These are phyloP conservation scores for Tenodera sinensis DNA, from an alignment of 2,888 invertebrate genomes.

Conservation along the genomic window DNA sequence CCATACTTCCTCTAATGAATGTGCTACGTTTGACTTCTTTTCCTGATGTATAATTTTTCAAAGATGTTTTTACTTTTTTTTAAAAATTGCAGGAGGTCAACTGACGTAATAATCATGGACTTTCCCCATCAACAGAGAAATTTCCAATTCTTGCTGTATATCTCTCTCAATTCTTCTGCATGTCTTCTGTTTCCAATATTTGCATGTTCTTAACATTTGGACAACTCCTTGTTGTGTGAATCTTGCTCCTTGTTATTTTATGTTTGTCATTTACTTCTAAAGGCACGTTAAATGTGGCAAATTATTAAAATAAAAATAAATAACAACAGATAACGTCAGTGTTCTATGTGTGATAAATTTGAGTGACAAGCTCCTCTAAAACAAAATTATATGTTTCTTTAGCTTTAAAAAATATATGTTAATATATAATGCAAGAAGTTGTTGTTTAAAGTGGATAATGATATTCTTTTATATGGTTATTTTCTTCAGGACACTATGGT, in stretches of 20 bases:
- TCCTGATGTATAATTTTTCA: background rate
- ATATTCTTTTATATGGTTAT: background rate
- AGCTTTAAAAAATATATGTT: background rate
- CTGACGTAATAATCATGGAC: background rate
- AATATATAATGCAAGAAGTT: background rate
- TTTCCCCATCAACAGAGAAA: background rate
- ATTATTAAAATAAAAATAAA: background rate
- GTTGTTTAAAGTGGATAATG: background rate
- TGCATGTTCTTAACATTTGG: background rate
- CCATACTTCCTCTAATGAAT: background rate
- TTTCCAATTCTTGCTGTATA: background rate
- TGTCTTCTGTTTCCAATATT: background rate
- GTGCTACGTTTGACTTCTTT: background rate
- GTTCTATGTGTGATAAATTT: background rate
- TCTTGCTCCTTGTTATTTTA: background rate
- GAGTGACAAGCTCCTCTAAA: background rate
- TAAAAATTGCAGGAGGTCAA: background rate
- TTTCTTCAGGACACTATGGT: background rate
- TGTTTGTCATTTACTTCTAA: background rate
- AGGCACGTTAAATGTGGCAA: background rate
- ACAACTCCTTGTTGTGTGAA: background rate
- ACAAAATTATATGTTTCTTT: background rate
- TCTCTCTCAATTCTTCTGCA: background rate
- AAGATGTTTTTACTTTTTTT: background rate
- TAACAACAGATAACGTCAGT: background rate